phyloP scores from a whole-genome alignment of 2,888 invertebrate species.

The Lamellibrachia satsuma region DNA sequence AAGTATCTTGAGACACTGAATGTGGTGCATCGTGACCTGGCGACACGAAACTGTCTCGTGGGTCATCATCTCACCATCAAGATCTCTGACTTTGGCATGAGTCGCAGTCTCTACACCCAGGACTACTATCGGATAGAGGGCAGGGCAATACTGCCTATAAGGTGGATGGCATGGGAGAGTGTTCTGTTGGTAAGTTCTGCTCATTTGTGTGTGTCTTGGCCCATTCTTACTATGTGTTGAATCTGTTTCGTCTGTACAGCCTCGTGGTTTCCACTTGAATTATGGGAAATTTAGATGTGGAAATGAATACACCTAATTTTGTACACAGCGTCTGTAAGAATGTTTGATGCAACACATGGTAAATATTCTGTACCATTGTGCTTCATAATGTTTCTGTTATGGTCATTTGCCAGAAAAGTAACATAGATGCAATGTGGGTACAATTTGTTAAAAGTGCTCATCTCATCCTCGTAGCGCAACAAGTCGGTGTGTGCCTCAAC shows the following conservation, averaged over 20 bases:
- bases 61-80: background rate
- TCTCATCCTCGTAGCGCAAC: no score
- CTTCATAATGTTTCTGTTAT: no score
- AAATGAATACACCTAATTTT: background rate
- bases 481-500: no score
- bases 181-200: slow-evolving; percentile 3
- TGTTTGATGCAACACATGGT: no score
- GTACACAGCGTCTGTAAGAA: no score
- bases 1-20: slow-evolving; percentile 86
- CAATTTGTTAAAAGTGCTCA: no score
- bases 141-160: slow-evolving; percentile 85
- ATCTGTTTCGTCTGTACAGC: background rate
- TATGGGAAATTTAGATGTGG: background rate
- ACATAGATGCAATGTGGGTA: no score
- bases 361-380: no score
- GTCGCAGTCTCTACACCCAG: background rate
- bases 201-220: background rate
- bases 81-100: background rate
- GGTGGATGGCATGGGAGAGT: slow-evolving; percentile 89
- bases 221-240: no score
- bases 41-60: slow-evolving; percentile 86
- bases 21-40: slow-evolving; percentile 89
- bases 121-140: background rate
- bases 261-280: background rate
- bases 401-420: no score